Evolutionary conservation across 37 sponge, comb jelly and placozoan genomes (phyloP).

Genomic region (Halichondria panicea): DNA sequence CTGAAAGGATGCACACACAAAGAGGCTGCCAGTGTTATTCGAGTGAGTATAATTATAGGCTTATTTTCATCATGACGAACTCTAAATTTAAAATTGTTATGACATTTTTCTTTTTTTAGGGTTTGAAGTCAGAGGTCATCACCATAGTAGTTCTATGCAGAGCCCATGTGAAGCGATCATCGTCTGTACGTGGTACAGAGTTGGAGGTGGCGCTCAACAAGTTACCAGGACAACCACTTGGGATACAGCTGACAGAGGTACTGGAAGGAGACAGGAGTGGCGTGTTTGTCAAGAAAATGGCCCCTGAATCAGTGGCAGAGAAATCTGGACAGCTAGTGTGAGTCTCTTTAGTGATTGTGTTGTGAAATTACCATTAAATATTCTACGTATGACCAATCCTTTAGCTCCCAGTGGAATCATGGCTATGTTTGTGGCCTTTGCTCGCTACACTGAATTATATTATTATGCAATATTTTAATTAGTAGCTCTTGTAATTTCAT

Average conservation of each 20-base stretch:
- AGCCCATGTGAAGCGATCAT: conserved; percentile 25
- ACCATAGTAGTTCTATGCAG: conserved; percentile 12
- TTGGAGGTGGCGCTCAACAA: conserved; percentile 39
- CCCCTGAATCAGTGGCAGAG: conserved; percentile 39
- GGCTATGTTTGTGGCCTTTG: no score
- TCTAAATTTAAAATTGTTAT: not conserved
- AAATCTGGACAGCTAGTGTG: conserved; percentile 16
- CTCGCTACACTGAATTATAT: no score
- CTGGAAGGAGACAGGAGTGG: conserved; percentile 10
- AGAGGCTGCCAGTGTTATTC: conserved; percentile 54
- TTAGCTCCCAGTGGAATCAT: no score
- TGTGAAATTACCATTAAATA: no score
- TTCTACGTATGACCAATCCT: no score
- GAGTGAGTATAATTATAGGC: conserved; percentile 16
- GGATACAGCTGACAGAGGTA: conserved; percentile 55
- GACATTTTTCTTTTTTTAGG: not conserved
- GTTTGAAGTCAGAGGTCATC: conserved; percentile 11
- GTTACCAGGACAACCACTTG: conserved; percentile 22
- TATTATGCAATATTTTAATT: no score
- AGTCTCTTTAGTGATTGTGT: no score
- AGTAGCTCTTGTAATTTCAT: no score
- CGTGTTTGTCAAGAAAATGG: conserved; percentile 52
- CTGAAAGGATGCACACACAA: conserved; percentile 48
- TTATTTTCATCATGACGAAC: not conserved
- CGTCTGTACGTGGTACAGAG: conserved; percentile 30